Base-by-base conservation (phyloP, 2,797 vertebrate genomes). In the Xenops minutus region DNA sequence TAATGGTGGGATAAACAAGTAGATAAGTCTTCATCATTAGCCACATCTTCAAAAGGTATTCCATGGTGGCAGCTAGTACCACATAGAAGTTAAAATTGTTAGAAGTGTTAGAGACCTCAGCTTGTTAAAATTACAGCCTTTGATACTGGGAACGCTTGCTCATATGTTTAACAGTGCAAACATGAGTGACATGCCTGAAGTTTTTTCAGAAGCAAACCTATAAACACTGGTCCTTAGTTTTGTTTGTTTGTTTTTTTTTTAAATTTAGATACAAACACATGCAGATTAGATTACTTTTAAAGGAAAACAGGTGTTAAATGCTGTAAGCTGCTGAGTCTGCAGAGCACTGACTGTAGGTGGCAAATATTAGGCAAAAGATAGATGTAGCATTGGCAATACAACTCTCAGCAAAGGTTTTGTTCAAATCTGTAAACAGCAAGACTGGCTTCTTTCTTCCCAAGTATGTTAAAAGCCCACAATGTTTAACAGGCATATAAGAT, bases 351-450 rank as follows among this genome's bases (percentile, higher is more conserved):
- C n/a, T 15, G 1, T 44, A 93, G 51, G 48, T 73, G 14, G 52
- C 51, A 79, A 84, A 36, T 84, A 67, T 27, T 52, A 86, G 61
- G 18, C 37, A 76, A 68, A 72, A 86, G 9, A 21, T 27, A 51
- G 54, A 82, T 78, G 30, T 21, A 75, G 19, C 17, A 32, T 49
- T 81, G 30, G 17, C 67, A 80, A 13, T 63, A 12, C 46, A 58
- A 59, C 76, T 81, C 92, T 95, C 51, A 88, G 95, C 95, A 96
- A 97, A 97, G 96, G 95, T 92, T 97, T 96, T 97, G 95, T 93
- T 97, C 95, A 92, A 97, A 97, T 93, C 76, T 96, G 96, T 96
- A 95, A 95, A 63, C 59, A 75, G 30, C 27, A 76, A 36, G 32
- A 72, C 43, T 48, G 20, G 10, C 58, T 78, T 63, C 17, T 77